phyloP scores from a whole-genome alignment of 30 jellyfish, hydroid and myxozoan genomes.

The Chironex yamaguchii region DNA sequence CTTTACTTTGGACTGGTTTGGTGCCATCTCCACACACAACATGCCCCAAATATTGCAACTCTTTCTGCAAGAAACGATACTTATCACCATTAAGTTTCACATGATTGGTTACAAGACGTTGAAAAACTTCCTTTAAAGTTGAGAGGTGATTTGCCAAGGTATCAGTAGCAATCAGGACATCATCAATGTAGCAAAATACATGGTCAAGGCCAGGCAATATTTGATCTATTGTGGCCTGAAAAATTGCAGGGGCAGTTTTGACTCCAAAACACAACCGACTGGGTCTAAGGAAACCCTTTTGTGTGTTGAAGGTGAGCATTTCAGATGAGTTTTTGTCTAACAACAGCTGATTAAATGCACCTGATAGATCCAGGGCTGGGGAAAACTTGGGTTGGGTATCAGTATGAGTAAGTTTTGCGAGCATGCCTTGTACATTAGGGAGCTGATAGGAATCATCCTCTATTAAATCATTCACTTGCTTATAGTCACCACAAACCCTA shows the following conservation, averaged over 20 bases:
- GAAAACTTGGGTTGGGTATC: conserved; percentile 16
- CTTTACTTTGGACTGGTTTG: no score
- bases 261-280: conserved; percentile 67
- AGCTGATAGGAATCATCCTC: conserved; percentile 53
- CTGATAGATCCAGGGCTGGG: conserved; percentile 49
- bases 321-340: conserved; percentile 60
- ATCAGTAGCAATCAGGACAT: no score
- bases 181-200: no score
- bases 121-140: no score
- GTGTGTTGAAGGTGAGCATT: conserved; percentile 64
- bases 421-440: conserved; percentile 35
- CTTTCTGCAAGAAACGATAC: no score
- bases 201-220: no score
- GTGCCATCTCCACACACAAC: no score
- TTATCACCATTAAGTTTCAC: no score
- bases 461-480: conserved; percentile 35
- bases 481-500: conserved; percentile 64
- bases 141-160: no score
- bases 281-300: conserved; percentile 55
- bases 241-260: conserved; percentile 68
- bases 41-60: no score
- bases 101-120: no score
- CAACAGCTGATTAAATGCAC: conserved; percentile 63
- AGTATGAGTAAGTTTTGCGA: conserved; percentile 36
- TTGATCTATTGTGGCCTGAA: conserved; percentile 54